Conservation (phyloP, 2,888 invertebrate species). For the Alsophila aescularia region DNA sequence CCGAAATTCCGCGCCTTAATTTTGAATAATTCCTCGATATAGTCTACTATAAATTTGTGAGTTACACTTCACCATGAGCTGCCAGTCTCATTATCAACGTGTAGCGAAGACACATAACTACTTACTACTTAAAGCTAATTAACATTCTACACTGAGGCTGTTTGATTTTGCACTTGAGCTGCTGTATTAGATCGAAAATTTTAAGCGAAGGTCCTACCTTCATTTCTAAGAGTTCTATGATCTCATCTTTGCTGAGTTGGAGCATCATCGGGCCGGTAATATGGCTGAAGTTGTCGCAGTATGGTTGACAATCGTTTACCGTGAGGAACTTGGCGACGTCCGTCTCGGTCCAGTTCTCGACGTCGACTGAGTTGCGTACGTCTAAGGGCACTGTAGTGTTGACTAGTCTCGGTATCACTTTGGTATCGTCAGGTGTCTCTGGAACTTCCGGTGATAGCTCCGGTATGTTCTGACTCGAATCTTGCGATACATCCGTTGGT, state of each 20-base stretch:
- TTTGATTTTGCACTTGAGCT: slow-evolving; percentile 93
- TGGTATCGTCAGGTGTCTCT: slow-evolving; percentile 67
- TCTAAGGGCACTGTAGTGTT: slow-evolving; percentile 81
- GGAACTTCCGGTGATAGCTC: slow-evolving; percentile 46
- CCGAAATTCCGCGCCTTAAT: no score
- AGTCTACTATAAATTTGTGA: neutral
- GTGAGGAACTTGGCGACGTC: slow-evolving; percentile 96
- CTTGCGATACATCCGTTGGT: slow-evolving; percentile 56
- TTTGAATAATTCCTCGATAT: neutral
- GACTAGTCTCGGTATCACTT: slow-evolving; percentile 87
- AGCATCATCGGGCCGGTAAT: slow-evolving; percentile 93
- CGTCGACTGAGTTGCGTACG: slow-evolving; percentile 79
- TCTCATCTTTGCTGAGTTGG: slow-evolving; percentile 94
- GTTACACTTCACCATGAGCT: neutral
- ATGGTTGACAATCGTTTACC: slow-evolving; percentile 92
- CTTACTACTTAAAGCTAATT: slow-evolving; percentile 48
- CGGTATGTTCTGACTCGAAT: slow-evolving; percentile 54
- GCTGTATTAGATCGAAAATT: slow-evolving; percentile 96
- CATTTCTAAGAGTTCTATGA: slow-evolving; percentile 94
- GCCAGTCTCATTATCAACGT: slow-evolving; percentile 22
- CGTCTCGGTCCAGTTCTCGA: slow-evolving; percentile 88
- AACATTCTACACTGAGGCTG: slow-evolving; percentile 86
- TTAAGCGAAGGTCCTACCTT: slow-evolving; percentile 98
- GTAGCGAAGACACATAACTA: slow-evolving; percentile 7
- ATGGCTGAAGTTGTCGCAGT: slow-evolving; percentile 87